Evolutionary conservation across 2,888 invertebrate species (phyloP), one percentile per base, ranked within the genome.

Genomic region (Synergus itoensis): DNA sequence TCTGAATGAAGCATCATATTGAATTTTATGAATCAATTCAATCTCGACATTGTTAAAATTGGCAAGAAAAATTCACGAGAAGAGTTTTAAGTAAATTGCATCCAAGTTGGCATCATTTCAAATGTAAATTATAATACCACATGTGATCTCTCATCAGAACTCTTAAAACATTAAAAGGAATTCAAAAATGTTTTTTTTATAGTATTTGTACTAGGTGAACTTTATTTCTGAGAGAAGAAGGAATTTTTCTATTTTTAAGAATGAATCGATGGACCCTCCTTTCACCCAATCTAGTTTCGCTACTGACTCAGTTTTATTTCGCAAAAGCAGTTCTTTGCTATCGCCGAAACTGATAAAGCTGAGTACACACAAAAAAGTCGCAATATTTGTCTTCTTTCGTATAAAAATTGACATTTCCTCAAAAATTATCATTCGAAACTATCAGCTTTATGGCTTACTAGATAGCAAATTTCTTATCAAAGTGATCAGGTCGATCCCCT

Each of bases 31-130:
- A 21, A 21, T 21, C 18, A 60, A 36, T 12, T 60, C 4, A 12
- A 12, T 5, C 4, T 21, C 11, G 4, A 21, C 12, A 1, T 21
- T 21, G 4, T 11, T 21, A 11, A 60, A 60, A 21, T 60, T 60
- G 60, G 4, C 60, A 21, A 21, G 57, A 21, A 60, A 60, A 60
- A 60, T 60, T 0, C 11, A 21, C 11, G 21, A 60, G 60, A 21
- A 11, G 21, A 21, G 3, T 60, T 60, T 60, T 79, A 76, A 80
- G 81, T 80, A 83, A 84, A 86, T 86, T 83, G 84, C 85, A 85
- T 75, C 77, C 69, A 82, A 76, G 77, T 83, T 89, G 89, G 88
- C 88, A 86, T 75, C 81, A 85, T 86, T 87, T 89, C 87, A 88
- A 88, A 83, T 84, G 83, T 84, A 79, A 84, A 87, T 85, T 82